Percentiles rank a stretch among this genome's conserved stretches.
Evolutionary conservation across 2,888 invertebrate species (phyloP).

Genomic region (Saturnia pavonia): DNA sequence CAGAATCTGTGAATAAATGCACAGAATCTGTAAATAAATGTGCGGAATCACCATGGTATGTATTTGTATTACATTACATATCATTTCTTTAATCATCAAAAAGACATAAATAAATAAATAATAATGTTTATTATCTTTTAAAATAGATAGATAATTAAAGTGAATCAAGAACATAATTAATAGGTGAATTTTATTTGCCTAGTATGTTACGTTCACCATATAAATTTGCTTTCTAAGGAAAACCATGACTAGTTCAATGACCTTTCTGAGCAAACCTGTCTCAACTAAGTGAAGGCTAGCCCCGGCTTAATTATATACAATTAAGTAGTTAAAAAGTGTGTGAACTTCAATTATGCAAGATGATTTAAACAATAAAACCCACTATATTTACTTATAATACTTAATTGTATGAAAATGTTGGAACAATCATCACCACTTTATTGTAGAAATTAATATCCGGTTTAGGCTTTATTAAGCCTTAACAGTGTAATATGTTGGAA

Average conservation of each 20-base stretch:
- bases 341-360: not conserved
- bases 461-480: not conserved
- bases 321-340: not conserved
- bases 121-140: not conserved
- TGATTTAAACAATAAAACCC: not conserved
- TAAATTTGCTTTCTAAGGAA: not conserved
- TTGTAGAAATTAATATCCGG: not conserved
- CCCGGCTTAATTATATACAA: not conserved
- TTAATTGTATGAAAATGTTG: constrained; percentile 5
- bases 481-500: not conserved
- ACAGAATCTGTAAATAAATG: no score
- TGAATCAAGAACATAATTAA: not conserved
- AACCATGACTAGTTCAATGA: not conserved
- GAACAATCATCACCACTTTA: not conserved
- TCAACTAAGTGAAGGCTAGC: not conserved
- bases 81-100: no score
- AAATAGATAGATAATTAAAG: not conserved
- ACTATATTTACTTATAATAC: not conserved
- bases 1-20: no score
- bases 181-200: not conserved
- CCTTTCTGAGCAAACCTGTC: not conserved
- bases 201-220: not conserved
- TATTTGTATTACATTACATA: no score
- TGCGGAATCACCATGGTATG: no score
- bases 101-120: no score